These are phyloP conservation scores for Chorisops tibialis DNA, from an alignment of 2,888 invertebrate genomes.

Conservation along the genomic window DNA sequence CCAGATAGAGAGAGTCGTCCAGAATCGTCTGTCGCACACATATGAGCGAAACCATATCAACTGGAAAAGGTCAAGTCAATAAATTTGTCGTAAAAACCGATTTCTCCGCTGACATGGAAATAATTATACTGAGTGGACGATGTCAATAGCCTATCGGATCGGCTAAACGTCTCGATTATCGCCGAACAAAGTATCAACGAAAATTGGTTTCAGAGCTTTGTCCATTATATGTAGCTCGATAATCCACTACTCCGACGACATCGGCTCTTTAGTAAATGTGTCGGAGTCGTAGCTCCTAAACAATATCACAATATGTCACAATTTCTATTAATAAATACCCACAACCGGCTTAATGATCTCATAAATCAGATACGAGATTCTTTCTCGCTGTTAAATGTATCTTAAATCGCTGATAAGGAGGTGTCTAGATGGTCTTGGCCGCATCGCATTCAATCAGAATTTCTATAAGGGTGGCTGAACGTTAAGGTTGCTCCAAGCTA, in stretches of 20 bases:
- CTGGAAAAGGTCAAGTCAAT: constrained; percentile 18
- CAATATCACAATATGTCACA: constrained; percentile 9
- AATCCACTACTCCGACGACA: constrained; percentile 3
- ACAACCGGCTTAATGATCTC: background rate
- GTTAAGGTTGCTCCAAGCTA: no score
- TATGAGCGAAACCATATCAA: background rate
- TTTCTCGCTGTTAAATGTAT: background rate
- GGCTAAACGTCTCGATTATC: no score
- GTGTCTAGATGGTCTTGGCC: no score
- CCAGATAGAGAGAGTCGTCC: background rate
- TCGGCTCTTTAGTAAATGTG: constrained; percentile 15
- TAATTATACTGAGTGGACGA: no score
- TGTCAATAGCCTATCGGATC: no score
- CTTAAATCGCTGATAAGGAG: no score
- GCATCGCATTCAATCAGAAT: no score
- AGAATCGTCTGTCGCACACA: background rate
- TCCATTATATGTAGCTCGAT: background rate
- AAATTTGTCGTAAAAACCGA: constrained; percentile 18
- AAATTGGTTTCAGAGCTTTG: no score
- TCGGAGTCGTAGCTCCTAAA: background rate
- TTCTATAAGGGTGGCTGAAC: no score
- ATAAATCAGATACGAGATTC: constrained; percentile 16
- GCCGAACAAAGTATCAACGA: no score
- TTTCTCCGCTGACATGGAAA: background rate
- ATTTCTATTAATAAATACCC: background rate